These are phyloP conservation scores for Lasioglossum leucozonium DNA, from an alignment of 2,888 invertebrate species.

Conservation along the genomic window DNA sequence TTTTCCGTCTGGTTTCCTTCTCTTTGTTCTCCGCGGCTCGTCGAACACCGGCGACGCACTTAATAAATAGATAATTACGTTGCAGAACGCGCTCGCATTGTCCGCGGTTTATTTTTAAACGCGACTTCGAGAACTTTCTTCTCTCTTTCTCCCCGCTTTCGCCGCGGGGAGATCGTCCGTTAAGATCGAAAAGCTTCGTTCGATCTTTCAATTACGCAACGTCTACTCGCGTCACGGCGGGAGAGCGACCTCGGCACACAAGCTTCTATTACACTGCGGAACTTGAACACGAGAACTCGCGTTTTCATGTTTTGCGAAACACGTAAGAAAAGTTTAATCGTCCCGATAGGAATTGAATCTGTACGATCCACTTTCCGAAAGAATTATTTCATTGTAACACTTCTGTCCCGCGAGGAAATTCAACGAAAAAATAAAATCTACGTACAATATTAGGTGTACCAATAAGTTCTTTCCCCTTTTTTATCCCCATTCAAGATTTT, in stretches of 20 bases:
- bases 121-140: constrained; percentile 16
- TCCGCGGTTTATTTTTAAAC: constrained; percentile 53
- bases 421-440: no score
- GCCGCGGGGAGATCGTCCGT: not conserved
- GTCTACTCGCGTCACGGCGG: not conserved
- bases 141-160: not conserved
- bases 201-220: constrained; percentile 1
- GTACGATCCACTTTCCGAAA: no score
- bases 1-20: constrained; percentile 55
- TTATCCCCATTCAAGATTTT: no score
- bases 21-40: constrained; percentile 58
- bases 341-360: not conserved
- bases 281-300: not conserved
- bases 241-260: not conserved
- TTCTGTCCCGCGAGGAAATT: no score
- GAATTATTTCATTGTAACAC: not conserved
- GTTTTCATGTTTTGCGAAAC: not conserved
- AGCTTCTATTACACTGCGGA: not conserved
- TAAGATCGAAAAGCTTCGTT: not conserved
- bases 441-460: no score
- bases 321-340: not conserved
- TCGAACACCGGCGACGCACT: constrained; percentile 57
- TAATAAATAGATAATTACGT: constrained; percentile 64
- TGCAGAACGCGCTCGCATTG: constrained; percentile 55
- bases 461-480: no score